Evolutionary conservation across 1,140 invertebrate genomes (phyloP), one percentile per base, ranked within the genome.

Genomic region (Sminthurinus signatus): DNA sequence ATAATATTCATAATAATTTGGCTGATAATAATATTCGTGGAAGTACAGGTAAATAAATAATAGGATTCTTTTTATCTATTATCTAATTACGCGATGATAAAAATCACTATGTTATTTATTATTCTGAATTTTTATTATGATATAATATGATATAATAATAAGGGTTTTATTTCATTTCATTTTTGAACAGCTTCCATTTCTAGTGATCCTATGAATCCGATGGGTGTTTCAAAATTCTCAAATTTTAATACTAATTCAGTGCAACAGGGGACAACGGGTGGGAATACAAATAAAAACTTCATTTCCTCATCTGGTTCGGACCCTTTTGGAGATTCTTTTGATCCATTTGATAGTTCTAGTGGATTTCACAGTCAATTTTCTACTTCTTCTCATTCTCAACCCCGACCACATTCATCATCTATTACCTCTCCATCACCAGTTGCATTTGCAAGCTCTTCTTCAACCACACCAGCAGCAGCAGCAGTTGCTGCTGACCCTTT

Each of bases 291-390:
- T 8, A 36, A 36, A 19, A 29, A 90, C 88, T 4, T 88, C 88
- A 5, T 87, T 36, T 36, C 32, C 32, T 36, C 15, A 15, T 36
- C 5, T 31, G 27, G 46, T 31, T 52, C 29, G 1, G 86, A 88
- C 78, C 86, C 87, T 0, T 89, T 89, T 73, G 86, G 86, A 14
- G 88, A 91, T 77, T 90, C 88, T 12, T 90, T 91, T 73, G 86
- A 85, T 60, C 63, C 67, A 5, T 77, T 79, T 54, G 70, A 71
- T 36, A 8, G 29, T 0, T 36, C 32, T 25, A 27, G n/a, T 52
- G 15, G 10, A n/a, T 52, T 52, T 52, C 14, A 23, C 50, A 25
- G 15, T 27, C 19, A n/a, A n/a, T n/a, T n/a, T n/a, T n/a, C n/a
- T n/a, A n/a, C n/a, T n/a, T n/a, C n/a, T n/a, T n/a, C n/a, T n/a